A percentile compares a stretch with the other conserved stretches of the same genome.
Evolutionary conservation across 2,888 invertebrate species (phyloP).

Genomic region (Sympetrum striolatum): DNA sequence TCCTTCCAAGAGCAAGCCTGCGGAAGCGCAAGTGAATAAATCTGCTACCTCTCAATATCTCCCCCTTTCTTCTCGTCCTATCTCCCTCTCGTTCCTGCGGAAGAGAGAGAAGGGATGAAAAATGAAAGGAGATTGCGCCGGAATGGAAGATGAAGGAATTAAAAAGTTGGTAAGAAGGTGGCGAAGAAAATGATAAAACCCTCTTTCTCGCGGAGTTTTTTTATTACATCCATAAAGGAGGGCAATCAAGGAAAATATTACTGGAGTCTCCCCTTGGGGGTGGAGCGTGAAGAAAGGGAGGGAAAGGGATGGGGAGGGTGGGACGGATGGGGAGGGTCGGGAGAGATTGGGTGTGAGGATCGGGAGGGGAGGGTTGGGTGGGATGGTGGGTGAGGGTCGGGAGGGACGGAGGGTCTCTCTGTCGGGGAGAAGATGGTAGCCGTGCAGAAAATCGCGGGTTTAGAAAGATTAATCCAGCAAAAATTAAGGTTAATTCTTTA

Average conservation of each 20-base stretch:
- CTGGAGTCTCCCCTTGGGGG: background rate
- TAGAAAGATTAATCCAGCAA: conserved; percentile 18
- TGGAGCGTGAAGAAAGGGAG: background rate
- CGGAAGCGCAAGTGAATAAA: background rate
- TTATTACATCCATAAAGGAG: conserved; percentile 22
- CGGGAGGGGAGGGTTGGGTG: background rate
- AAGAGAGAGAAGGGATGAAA: background rate
- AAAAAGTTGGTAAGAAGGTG: conserved; percentile 37
- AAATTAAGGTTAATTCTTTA: conserved; percentile 41
- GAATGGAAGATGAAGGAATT: conserved; percentile 23
- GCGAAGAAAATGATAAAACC: conserved; percentile 3
- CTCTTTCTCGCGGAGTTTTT: background rate
- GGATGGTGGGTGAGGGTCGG: background rate
- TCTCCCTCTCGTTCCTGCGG: background rate
- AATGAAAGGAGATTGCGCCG: conserved; percentile 1
- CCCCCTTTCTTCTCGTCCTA: no score
- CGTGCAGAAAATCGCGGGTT: background rate
- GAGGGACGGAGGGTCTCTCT: background rate
- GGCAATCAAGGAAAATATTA: conserved; percentile 38
- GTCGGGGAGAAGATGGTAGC: background rate
- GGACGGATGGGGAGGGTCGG: background rate
- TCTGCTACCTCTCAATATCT: background rate
- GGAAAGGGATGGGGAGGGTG: background rate
- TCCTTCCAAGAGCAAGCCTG: background rate
- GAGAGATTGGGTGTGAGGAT: background rate